Base-by-base conservation (phyloP, 2,113 vertebrate species). In the Dipodomys stephensi region DNA sequence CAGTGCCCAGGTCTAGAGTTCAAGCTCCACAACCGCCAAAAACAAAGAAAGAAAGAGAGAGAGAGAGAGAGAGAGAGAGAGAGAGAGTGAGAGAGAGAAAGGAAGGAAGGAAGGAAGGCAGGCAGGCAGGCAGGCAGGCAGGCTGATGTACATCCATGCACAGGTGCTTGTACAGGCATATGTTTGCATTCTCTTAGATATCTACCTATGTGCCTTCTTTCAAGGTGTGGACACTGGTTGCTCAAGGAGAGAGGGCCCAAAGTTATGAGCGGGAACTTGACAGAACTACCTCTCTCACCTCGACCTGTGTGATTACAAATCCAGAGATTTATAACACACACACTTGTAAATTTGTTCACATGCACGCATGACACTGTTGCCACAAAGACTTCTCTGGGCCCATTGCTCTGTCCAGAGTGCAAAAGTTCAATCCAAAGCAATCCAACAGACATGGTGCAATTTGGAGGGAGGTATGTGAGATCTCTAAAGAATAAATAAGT, bases 401-500 rank as follows among this genome's bases (percentile, higher is more conserved):
- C 1, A 1, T 18, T 23, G 65, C 62, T 89, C 44, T 80, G 71
- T 28, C 32, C 76, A 78, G 57, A 77, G 67, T 35, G 65, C 57
- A 46, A 65, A 69, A 81, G 73, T 92, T 91, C 89, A 74, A 82
- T 53, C 73, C 82, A 68, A 39, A 87, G 44, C 68, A 84, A 92
- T 80, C 64, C 89, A 65, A 77, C 44, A 77, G 67, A 95, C 88
- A 57, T 23, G 67, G 27, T 30, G 3, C 0, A 11, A 67, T 86
- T 77, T 74, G 32, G 53, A 92, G 87, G 60, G 68, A 94, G 74
- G 88, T n/a, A 88, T 78, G 82, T 28, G 72, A 96, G 88, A 82
- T 82, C 92, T 71, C 83, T 49, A 87, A 79, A 86, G 60, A 93
- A 95, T 95, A 96, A 91, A 81, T 86, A 87, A 97, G 83, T 94